These are phyloP conservation scores for Thelaira solivaga DNA, from an alignment of 2,888 invertebrate genomes.

Conservation along the genomic window DNA sequence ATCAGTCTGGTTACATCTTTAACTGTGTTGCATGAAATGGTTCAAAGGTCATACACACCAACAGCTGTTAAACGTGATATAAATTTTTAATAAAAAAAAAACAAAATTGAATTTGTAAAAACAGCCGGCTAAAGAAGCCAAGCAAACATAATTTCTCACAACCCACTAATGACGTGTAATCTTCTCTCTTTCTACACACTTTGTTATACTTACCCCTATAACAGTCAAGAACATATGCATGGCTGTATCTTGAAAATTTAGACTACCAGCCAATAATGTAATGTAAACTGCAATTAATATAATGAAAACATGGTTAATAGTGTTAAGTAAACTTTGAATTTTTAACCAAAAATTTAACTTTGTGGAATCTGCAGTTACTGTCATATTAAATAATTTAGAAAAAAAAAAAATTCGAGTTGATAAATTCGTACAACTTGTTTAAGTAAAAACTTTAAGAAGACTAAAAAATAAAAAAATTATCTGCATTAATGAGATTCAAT, in stretches of 20 bases:
- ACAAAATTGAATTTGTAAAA: too few relatives aligned
- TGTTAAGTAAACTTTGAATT: constrained; percentile 72
- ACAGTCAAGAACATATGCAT: constrained; percentile 73
- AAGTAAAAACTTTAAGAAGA: constrained; percentile 21
- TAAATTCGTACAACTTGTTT: background rate
- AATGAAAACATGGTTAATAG: constrained; percentile 74
- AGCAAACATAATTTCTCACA: too few relatives aligned
- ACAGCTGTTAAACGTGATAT: too few relatives aligned
- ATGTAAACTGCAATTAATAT: constrained; percentile 71
- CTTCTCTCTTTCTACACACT: background rate
- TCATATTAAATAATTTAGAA: constrained; percentile 30
- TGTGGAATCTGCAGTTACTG: constrained; percentile 7
- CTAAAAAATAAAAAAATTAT: constrained; percentile 23
- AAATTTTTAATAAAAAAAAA: too few relatives aligned
- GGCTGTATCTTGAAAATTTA: constrained; percentile 72
- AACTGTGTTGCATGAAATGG: too few relatives aligned
- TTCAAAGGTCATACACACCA: too few relatives aligned
- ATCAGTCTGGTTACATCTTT: too few relatives aligned
- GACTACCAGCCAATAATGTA: constrained; percentile 70
- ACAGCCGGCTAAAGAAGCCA: too few relatives aligned
- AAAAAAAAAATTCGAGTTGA: background rate
- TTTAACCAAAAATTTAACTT: constrained; percentile 65
- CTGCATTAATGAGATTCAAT: constrained; percentile 23
- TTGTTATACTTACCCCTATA: constrained; percentile 68
- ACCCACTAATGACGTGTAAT: constrained; percentile 20